phyloP scores from a whole-genome alignment of 92 coral and sea anemone species.

The Actinernus sp. region DNA sequence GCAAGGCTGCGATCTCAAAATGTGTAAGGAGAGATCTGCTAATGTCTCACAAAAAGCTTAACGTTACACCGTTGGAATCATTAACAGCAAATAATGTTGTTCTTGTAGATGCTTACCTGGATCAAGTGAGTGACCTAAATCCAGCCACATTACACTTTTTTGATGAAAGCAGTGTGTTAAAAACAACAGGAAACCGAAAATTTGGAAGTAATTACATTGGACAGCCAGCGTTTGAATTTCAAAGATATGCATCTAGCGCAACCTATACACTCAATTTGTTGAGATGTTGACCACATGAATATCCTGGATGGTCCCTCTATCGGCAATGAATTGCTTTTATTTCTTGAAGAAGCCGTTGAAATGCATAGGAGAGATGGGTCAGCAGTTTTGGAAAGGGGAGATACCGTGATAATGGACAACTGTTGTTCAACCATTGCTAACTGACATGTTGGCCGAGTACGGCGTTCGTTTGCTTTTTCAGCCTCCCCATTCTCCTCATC shows the following conservation, averaged over 20 bases:
- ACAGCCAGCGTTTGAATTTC: constrained; percentile 40
- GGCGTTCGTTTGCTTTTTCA: constrained; percentile 15
- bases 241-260: constrained; percentile 50
- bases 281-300: constrained; percentile 24
- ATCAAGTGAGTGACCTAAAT: constrained; percentile 30
- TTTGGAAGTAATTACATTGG: constrained; percentile 33
- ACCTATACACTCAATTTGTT: constrained; percentile 40
- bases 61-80: constrained; percentile 22
- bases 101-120: constrained; percentile 2
- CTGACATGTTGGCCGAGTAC: constrained; percentile 17
- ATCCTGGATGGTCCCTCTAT: constrained; percentile 31
- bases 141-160: constrained; percentile 25
- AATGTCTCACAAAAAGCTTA: constrained; percentile 15
- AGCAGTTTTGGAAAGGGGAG: constrained; percentile 49
- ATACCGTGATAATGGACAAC: constrained; percentile 64
- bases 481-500: constrained; percentile 26
- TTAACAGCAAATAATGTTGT: constrained; percentile 20
- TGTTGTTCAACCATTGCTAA: constrained; percentile 33
- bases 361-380: constrained; percentile 39
- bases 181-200: constrained; percentile 26
- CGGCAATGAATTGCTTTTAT: constrained; percentile 37
- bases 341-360: constrained; percentile 54
- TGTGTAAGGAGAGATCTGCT: constrained; percentile 11
- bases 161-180: constrained; percentile 9
- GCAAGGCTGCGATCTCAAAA: constrained; percentile 7